phyloP scores from a whole-genome alignment of 2,888 invertebrate genomes.

The Caenorhabditis wallacei region DNA sequence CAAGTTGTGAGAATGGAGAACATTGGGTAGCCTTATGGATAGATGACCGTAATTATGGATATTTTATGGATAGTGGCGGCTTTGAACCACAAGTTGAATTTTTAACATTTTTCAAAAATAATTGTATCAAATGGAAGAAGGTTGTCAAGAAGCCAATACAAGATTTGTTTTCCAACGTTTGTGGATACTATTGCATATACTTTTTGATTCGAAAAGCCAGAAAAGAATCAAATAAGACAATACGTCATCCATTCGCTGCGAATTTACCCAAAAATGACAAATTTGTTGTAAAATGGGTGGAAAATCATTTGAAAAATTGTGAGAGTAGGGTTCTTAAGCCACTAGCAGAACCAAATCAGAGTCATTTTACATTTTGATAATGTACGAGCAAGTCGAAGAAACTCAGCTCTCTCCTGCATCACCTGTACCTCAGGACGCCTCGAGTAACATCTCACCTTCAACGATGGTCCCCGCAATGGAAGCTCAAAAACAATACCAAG shows the following conservation, averaged over 20 bases:
- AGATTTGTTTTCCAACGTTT: conserved; percentile 10
- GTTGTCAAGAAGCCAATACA: neutral
- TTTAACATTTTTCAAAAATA: conserved; percentile 4
- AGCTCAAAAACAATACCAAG: neutral
- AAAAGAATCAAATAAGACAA: neutral
- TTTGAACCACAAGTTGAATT: conserved; percentile 12
- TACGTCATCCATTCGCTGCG: neutral
- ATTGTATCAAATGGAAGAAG: conserved; percentile 9
- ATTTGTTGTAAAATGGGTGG: conserved; percentile 13
- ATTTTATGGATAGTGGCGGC: conserved; percentile 18
- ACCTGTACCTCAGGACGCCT: neutral
- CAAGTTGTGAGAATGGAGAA: neutral
- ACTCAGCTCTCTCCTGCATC: neutral
- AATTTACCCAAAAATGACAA: conserved; percentile 13
- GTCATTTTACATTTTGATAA: neutral
- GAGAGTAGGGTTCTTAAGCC: neutral
- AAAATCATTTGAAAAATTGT: neutral
- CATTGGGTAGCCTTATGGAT: conserved; percentile 38
- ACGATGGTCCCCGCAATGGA: neutral
- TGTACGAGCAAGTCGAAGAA: conserved; percentile 12
- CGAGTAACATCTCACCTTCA: neutral
- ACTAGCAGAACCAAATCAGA: neutral
- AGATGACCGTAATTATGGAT: conserved; percentile 15
- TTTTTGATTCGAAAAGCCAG: conserved; percentile 15
- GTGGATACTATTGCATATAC: conserved; percentile 27